These are phyloP conservation scores for Trididemnum clinides DNA, from an alignment of 23 tunicate species.

Conservation along the genomic window DNA sequence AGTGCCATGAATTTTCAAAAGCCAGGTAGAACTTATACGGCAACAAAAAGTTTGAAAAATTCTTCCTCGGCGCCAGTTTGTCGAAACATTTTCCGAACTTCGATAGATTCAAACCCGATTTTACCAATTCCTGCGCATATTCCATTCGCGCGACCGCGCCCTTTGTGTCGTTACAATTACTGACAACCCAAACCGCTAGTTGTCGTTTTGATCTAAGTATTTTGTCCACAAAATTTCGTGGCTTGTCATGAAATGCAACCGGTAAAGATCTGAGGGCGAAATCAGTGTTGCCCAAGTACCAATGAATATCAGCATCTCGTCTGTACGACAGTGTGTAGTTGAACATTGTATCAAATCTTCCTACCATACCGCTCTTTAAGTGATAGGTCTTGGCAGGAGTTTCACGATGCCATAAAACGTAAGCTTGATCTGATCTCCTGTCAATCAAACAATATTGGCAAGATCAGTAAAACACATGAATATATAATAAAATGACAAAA, in stretches of 20 bases:
- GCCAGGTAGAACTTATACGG: slow-evolving; percentile 79
- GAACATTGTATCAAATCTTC: slow-evolving; percentile 57
- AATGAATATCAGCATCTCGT: slow-evolving; percentile 45
- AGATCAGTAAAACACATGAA: no score
- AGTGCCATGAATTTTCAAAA: slow-evolving; percentile 79
- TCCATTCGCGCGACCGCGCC: slow-evolving; percentile 54
- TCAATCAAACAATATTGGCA: no score
- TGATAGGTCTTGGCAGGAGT: slow-evolving; percentile 63
- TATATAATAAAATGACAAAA: no score
- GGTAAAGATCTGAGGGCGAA: slow-evolving; percentile 19
- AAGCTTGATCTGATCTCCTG: slow-evolving; percentile 63
- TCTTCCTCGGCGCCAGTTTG: background rate
- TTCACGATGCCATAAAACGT: slow-evolving; percentile 79
- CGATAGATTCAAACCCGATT: slow-evolving; percentile 50
- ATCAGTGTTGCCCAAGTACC: slow-evolving; percentile 50
- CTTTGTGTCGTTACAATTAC: slow-evolving; percentile 57
- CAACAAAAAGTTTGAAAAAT: slow-evolving; percentile 31
- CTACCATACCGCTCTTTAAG: slow-evolving; percentile 38
- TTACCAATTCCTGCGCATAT: slow-evolving; percentile 24
- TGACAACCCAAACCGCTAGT: slow-evolving; percentile 69
- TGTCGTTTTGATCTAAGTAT: slow-evolving; percentile 32
- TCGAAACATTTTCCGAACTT: slow-evolving; percentile 57
- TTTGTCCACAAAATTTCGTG: slow-evolving; percentile 35
- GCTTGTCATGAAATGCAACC: background rate
- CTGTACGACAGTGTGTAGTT: slow-evolving; percentile 67